phyloP scores from a whole-genome alignment of 2,797 vertebrate species.

The Pyrocephalus nanus region DNA sequence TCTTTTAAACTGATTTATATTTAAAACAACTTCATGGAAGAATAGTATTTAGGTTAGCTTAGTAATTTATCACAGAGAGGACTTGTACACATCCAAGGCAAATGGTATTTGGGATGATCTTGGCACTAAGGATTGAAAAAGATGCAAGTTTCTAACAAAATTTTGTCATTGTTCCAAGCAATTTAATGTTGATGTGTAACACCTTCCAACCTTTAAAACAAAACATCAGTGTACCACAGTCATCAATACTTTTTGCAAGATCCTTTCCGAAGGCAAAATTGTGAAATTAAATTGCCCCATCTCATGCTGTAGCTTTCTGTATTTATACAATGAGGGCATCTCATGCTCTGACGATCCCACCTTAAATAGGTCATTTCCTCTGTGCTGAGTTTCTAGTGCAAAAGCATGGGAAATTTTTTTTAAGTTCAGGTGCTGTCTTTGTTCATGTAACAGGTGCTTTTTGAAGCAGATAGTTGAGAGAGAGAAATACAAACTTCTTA shows the following conservation, averaged over 20 bases:
- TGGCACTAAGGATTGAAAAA: background rate
- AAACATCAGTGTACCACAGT: background rate
- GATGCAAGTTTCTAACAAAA: background rate
- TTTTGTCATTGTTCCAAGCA: background rate
- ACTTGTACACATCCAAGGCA: background rate
- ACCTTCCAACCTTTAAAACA: background rate
- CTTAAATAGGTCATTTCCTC: background rate
- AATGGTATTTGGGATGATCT: background rate
- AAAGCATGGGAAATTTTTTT: background rate
- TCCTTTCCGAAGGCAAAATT: background rate
- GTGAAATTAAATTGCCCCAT: background rate
- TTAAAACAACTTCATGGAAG: background rate
- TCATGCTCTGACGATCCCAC: background rate
- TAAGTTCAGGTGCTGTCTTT: background rate
- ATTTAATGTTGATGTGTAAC: background rate
- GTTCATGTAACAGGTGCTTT: conserved; percentile 14
- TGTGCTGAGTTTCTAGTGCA: background rate
- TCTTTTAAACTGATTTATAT: background rate
- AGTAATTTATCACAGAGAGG: background rate
- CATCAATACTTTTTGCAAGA: background rate
- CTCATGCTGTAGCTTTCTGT: background rate
- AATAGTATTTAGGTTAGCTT: background rate
- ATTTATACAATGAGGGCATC: background rate
- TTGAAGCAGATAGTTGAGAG: background rate
- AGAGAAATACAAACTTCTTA: conserved; percentile 23